Conservation (phyloP, 1,140 invertebrate species). For the Patella vulgata region DNA sequence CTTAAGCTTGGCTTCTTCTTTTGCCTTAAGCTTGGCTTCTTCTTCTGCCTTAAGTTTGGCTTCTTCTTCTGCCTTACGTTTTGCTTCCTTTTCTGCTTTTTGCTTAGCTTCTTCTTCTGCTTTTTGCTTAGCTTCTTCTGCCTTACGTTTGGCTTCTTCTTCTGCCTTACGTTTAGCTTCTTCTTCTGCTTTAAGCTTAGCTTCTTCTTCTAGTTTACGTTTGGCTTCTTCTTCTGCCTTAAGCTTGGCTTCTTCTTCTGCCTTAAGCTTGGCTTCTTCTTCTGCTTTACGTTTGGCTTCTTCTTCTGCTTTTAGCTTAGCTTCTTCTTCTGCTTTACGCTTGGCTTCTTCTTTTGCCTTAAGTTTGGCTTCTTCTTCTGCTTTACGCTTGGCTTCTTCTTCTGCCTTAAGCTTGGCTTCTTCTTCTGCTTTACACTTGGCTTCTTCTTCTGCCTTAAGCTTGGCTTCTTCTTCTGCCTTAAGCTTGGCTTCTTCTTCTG, state of each 20-base stretch:
- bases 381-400: not conserved
- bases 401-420: no score
- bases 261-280: no score
- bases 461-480: constrained; percentile 1
- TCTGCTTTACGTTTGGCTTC: no score
- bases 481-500: constrained; percentile 1
- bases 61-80: constrained; percentile 73
- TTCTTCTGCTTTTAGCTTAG: not conserved
- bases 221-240: not conserved
- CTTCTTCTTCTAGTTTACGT: not conserved
- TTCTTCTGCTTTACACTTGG: no score
- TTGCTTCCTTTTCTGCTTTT: constrained; percentile 3
- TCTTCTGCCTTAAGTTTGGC: constrained; percentile 69
- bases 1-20: not conserved
- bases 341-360: not conserved
- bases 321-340: not conserved
- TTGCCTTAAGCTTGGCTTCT: not conserved
- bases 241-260: not conserved
- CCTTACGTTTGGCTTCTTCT: not conserved
- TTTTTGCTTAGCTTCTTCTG: no score
- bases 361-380: not conserved
- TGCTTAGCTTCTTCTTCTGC: no score
- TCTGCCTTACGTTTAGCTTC: not conserved
- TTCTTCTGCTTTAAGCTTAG: not conserved
- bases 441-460: no score